Evolutionary conservation across 2,888 invertebrate genomes (phyloP), one percentile per base, ranked within the genome.

Genomic region (Automeris io): DNA sequence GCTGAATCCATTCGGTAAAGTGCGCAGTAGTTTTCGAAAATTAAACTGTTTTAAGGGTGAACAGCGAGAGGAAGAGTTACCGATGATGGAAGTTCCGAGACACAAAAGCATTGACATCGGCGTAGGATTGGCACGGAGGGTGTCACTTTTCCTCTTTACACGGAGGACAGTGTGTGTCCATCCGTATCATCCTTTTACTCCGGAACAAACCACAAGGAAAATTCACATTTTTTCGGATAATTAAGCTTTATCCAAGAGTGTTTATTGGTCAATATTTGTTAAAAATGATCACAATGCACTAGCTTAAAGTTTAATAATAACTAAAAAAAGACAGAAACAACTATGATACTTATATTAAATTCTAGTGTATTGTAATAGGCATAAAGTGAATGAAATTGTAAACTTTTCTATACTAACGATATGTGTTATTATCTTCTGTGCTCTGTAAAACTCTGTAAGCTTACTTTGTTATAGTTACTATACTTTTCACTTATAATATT

Each of bases 101-200:
- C 82, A 77, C 42, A 82, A 64, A 45, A 86, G 86, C 42, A 71
- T 85, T 32, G 86, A 86, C 40, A 85, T 85, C 5, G 68, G 75
- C 1, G 78, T 81, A 3, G 81, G 81, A 1, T 46, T 83, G 5
- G 79, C 81, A n/a, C 57, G 86, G 13, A 62, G 75, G 39, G 62
- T 82, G 37, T 86, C 86, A 0, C 61, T 79, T 21, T 83, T 86
- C 37, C 53, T 86, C 13, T 86, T 86, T 39, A 82, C 81, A 2
- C 79, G 61, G 42, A 67, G 70, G 43, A 73, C 81, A 1, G 77
- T 80, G 21, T 79, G 79, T 41, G 63, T 75, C 21, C 86, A 86
- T 48, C 86, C 86, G 0, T 86, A 82, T 45, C 86, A 86, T 41
- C 86, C 86, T 1, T 86, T 65, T 42, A 82, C 81, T 9, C 86